Evolutionary conservation across 2,113 vertebrate species (phyloP), one percentile per base, ranked within the genome.

Genomic region (Neotragus pygmaeus): DNA sequence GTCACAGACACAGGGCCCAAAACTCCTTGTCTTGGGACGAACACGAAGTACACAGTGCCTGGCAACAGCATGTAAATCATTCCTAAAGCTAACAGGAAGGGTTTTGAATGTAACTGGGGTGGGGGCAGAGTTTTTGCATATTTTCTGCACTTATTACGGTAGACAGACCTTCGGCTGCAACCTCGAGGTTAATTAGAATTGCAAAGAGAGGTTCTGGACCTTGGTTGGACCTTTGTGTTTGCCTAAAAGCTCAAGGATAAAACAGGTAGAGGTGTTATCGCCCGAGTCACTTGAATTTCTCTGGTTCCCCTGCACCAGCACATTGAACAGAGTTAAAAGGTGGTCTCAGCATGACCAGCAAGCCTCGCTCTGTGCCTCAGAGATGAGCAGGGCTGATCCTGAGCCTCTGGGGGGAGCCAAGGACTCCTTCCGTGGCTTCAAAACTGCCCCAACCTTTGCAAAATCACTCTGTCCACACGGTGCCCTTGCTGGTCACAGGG

Each of bases 111-210:
- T 16, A 27, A 12, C 28, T 80, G 82, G 11, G 17, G 25, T 16
- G 11, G n/a, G 45, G 51, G 6, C 25, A n/a, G 1, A 3, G 21
- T 45, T 57, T 98, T 97, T 96, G 96, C 96, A 95, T 96, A 66
- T 87, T 64, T 96, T 97, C 66, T 51, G 6, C 81, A 73, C 30
- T 84, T 88, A 83, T 0, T 12, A 23, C 60, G 6, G 78, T 30
- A 30, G 28, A 73, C 27, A n/a, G 60, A 55, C 30, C 81, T 57
- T 39, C 3, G 60, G 53, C n/a, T 64, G 39, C 62, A 66, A 49
- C 30, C 5, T 23, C 33, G 43, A 93, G 25, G 75, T 70, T 93
- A 43, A 95, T 97, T 91, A 97, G 91, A 95, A 95, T 96, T 97
- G 85, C 95, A 97, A 97, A 97, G 64, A 87, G 57, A 90, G 13